These are phyloP conservation scores for Pterocles burchelli DNA, from an alignment of 2,113 vertebrate species.

Conservation along the genomic window DNA sequence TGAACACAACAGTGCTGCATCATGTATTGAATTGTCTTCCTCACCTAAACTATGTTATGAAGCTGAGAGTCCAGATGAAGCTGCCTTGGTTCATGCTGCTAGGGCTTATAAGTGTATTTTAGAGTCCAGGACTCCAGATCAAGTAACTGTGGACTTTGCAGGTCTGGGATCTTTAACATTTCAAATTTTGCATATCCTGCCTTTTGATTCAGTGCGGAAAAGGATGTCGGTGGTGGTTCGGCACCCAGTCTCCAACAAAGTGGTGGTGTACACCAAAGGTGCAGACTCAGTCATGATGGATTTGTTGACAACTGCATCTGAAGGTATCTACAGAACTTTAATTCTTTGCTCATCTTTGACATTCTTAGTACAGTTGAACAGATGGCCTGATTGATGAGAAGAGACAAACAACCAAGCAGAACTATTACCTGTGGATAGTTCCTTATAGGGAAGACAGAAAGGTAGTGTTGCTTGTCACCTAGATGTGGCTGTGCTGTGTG, in stretches of 20 bases:
- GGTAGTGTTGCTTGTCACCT: neutral
- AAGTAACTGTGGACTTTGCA: slow-evolving; percentile 83
- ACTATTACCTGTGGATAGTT: neutral
- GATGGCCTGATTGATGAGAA: neutral
- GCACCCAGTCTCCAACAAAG: slow-evolving; percentile 85
- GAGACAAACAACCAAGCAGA: neutral
- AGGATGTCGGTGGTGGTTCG: slow-evolving; percentile 94
- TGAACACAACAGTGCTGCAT: neutral
- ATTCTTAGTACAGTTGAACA: neutral
- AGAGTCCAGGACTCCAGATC: slow-evolving; percentile 80
- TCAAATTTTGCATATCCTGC: slow-evolving; percentile 87
- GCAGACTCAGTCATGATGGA: slow-evolving; percentile 89
- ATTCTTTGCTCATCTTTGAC: neutral
- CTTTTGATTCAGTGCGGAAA: slow-evolving; percentile 90
- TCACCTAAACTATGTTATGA: slow-evolving; percentile 74
- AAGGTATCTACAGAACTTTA: slow-evolving; percentile 14
- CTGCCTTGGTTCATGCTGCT: slow-evolving; percentile 79
- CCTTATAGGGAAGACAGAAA: neutral
- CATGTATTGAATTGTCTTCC: neutral
- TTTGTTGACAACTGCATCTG: slow-evolving; percentile 17
- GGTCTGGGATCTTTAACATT: slow-evolving; percentile 81
- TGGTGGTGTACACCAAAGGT: slow-evolving; percentile 93
- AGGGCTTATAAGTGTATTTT: slow-evolving; percentile 82
- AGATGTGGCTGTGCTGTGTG: neutral
- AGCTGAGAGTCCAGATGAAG: slow-evolving; percentile 83